These are phyloP conservation scores for Eupithecia abbreviata DNA, from an alignment of 2,888 invertebrate species.

Conservation along the genomic window DNA sequence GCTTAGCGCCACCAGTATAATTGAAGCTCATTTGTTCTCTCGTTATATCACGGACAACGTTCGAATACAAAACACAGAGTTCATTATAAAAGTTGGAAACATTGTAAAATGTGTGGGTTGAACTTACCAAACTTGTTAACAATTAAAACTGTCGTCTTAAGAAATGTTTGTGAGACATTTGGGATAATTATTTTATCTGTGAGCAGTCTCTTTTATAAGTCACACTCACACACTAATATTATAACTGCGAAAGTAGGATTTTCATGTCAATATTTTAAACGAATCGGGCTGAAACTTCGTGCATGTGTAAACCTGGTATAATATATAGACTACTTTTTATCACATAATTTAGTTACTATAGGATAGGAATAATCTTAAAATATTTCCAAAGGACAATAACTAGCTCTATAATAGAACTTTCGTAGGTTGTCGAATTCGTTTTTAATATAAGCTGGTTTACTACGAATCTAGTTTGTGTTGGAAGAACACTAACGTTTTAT, in stretches of 20 bases:
- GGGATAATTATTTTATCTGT: not conserved
- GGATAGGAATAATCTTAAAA: not conserved
- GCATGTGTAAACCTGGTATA: not conserved
- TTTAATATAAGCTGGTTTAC: too few species aligned
- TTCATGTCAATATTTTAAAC: not conserved
- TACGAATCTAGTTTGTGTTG: too few species aligned
- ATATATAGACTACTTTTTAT: not conserved
- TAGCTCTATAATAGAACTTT: too few species aligned
- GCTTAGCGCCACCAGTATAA: conserved; percentile 56
- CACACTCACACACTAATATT: not conserved
- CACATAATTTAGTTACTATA: not conserved
- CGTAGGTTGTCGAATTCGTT: too few species aligned
- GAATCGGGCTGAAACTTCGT: not conserved
- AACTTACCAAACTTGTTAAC: conserved; percentile 34
- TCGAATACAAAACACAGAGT: not conserved
- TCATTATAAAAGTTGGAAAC: not conserved
- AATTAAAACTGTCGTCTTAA: conserved; percentile 15
- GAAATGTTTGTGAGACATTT: conserved; percentile 1
- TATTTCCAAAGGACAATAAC: too few species aligned
- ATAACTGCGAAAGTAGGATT: not conserved
- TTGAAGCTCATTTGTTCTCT: conserved; percentile 45
- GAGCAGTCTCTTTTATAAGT: not conserved
- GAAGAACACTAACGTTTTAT: too few species aligned
- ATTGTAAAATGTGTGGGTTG: conserved; percentile 44
- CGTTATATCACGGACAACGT: conserved; percentile 53